A percentile compares a stretch with the other conserved stretches of the same genome.
Evolutionary conservation across 2,113 vertebrate species (phyloP).

Genomic region (Trematomus loennbergii): DNA sequence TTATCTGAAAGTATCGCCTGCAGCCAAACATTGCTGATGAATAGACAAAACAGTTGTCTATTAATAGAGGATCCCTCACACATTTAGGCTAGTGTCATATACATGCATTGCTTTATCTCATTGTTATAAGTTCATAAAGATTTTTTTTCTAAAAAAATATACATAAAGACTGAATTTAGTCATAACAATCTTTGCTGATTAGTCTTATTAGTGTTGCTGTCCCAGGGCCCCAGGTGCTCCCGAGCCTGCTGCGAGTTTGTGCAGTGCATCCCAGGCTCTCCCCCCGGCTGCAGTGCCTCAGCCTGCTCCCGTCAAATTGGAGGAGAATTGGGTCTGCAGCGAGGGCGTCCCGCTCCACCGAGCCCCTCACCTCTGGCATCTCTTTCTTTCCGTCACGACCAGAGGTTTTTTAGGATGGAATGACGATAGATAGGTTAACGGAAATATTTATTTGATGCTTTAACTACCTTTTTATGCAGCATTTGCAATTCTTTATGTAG

Average conservation of each 20-base stretch:
- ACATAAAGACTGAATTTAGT: background rate
- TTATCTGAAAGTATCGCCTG: background rate
- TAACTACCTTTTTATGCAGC: background rate
- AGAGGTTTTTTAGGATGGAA: background rate
- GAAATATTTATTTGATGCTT: background rate
- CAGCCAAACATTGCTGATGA: background rate
- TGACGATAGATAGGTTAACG: background rate
- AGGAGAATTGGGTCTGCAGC: conserved; percentile 15
- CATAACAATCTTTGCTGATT: background rate
- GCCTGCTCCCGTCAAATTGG: conserved; percentile 34
- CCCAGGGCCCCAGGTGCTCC: conserved; percentile 13
- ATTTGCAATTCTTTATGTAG: background rate
- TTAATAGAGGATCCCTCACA: background rate
- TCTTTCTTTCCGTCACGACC: conserved; percentile 27
- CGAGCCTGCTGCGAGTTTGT: conserved; percentile 33
- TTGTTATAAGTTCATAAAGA: background rate
- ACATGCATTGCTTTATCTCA: background rate
- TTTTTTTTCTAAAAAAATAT: background rate
- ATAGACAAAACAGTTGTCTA: background rate
- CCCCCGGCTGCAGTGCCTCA: conserved; percentile 25
- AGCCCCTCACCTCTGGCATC: conserved; percentile 19
- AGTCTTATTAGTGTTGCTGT: background rate
- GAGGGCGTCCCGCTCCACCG: conserved; percentile 23
- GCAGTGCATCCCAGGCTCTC: conserved; percentile 6
- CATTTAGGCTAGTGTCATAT: background rate